Conservation (phyloP, 2,113 vertebrate genomes). For the Brachionichthys hirsutus region DNA sequence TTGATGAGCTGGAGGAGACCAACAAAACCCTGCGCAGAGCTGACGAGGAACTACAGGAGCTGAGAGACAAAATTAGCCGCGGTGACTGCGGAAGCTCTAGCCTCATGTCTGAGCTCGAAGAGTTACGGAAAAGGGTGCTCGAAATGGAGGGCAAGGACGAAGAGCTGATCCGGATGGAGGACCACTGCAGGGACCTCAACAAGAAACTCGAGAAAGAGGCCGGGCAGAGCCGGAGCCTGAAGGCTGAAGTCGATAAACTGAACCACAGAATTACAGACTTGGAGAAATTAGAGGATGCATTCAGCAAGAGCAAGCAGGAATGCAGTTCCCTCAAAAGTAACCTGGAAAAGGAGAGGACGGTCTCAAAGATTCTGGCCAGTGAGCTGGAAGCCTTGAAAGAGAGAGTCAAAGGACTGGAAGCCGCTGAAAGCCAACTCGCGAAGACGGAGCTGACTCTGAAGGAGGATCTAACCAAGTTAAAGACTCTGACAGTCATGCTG, state of each 20-base stretch:
- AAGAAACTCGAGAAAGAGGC: slow-evolving; percentile 92
- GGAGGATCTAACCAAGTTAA: slow-evolving; percentile 94
- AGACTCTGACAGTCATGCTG: slow-evolving; percentile 95
- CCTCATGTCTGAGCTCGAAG: slow-evolving; percentile 90
- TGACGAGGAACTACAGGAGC: slow-evolving; percentile 93
- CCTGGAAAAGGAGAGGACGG: slow-evolving; percentile 89
- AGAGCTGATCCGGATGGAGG: slow-evolving; percentile 93
- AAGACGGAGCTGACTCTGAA: slow-evolving; percentile 89
- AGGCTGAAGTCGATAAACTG: slow-evolving; percentile 90
- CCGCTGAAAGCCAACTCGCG: slow-evolving; percentile 84
- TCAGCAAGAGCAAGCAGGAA: slow-evolving; percentile 93
- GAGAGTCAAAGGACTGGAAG: slow-evolving; percentile 88
- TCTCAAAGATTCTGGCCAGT: slow-evolving; percentile 87
- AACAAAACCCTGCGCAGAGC: slow-evolving; percentile 90
- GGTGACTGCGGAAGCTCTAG: slow-evolving; percentile 87
- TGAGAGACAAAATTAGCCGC: slow-evolving; percentile 89
- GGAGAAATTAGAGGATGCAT: slow-evolving; percentile 93
- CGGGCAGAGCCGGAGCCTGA: slow-evolving; percentile 84
- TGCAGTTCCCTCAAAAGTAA: slow-evolving; percentile 87
- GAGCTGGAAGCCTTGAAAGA: slow-evolving; percentile 89
- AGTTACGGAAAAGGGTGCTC: slow-evolving; percentile 88
- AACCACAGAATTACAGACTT: slow-evolving; percentile 92
- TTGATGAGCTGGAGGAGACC: slow-evolving; percentile 93
- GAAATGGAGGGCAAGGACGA: slow-evolving; percentile 99
- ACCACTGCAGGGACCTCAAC: slow-evolving; percentile 92